Evolutionary conservation across 2,888 invertebrate species (phyloP).

Genomic region (Lypha dubia): DNA sequence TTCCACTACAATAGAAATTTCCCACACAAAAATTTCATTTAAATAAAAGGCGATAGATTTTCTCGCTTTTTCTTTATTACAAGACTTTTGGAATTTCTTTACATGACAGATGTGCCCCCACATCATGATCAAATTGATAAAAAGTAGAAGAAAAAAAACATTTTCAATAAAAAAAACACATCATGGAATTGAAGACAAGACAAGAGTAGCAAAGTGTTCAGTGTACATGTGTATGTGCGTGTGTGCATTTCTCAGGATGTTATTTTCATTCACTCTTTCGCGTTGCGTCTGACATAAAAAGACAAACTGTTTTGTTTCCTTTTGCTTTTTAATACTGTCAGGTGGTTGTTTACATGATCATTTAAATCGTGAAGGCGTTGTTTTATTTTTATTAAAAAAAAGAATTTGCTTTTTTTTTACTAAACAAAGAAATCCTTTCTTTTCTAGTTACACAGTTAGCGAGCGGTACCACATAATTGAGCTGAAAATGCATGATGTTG

Average conservation of each 20-base stretch:
- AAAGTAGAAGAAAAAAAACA: background rate
- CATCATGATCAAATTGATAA: slow-evolving; percentile 50
- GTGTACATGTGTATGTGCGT: background rate
- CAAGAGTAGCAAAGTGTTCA: background rate
- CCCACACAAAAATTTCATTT: slow-evolving; percentile 37
- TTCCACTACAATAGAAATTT: slow-evolving; percentile 49
- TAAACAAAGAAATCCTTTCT: slow-evolving; percentile 63
- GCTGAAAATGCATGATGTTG: slow-evolving; percentile 16
- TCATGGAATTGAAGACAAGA: slow-evolving; percentile 46
- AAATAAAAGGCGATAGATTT: slow-evolving; percentile 65
- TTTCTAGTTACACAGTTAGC: slow-evolving; percentile 62
- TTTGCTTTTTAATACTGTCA: slow-evolving; percentile 65
- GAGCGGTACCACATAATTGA: slow-evolving; percentile 64
- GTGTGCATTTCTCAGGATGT: slow-evolving; percentile 58
- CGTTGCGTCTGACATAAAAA: slow-evolving; percentile 63
- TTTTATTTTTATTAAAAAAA: too few species aligned
- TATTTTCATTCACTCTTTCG: slow-evolving; percentile 37
- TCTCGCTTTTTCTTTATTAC: slow-evolving; percentile 63
- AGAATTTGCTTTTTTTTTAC: slow-evolving; percentile 16
- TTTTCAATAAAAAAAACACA: slow-evolving; percentile 42
- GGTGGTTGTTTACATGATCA: slow-evolving; percentile 71
- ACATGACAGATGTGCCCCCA: slow-evolving; percentile 64
- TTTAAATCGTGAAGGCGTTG: slow-evolving; percentile 62
- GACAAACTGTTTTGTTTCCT: slow-evolving; percentile 66
- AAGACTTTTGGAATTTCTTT: slow-evolving; percentile 21